These are phyloP conservation scores for Geophilus truncorum DNA, from an alignment of 2,888 invertebrate species.

Conservation along the genomic window DNA sequence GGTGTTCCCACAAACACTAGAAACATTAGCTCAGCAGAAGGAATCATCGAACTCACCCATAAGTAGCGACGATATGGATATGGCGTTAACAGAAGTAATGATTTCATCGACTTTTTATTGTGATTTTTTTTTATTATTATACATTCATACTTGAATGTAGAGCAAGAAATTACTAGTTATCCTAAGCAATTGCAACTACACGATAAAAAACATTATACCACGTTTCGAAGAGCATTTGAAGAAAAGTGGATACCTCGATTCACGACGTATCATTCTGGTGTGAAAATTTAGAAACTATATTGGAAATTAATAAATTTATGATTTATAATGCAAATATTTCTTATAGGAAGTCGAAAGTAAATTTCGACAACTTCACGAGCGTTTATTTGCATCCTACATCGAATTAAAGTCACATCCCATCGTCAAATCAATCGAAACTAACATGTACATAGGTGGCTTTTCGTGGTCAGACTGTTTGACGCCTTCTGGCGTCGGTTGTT, in stretches of 20 bases:
- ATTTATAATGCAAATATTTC: neutral
- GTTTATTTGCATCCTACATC: constrained; percentile 62
- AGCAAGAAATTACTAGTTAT: constrained; percentile 65
- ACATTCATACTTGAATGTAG: constrained; percentile 39
- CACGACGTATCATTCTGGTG: neutral
- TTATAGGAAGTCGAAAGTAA: neutral
- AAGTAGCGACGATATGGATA: neutral
- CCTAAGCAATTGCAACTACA: constrained; percentile 82
- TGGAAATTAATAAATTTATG: neutral
- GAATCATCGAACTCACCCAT: neutral
- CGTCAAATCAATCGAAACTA: constrained; percentile 92
- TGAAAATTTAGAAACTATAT: no score
- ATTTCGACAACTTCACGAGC: constrained; percentile 43
- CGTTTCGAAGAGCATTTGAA: constrained; percentile 63
- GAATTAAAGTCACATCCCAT: constrained; percentile 91
- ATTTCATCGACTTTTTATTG: neutral
- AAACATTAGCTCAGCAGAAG: neutral
- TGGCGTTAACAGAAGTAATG: neutral
- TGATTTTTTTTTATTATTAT: neutral
- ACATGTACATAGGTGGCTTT: constrained; percentile 87
- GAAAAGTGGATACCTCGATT: constrained; percentile 44
- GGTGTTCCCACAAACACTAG: constrained; percentile 6
- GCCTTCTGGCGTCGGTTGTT: constrained; percentile 73
- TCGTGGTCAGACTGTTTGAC: constrained; percentile 71
- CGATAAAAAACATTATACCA: constrained; percentile 66